A percentile compares a stretch with the other conserved stretches of the same genome.
Evolutionary conservation across 2,113 vertebrate genomes (phyloP).

Genomic region (Cromileptes altivelis): DNA sequence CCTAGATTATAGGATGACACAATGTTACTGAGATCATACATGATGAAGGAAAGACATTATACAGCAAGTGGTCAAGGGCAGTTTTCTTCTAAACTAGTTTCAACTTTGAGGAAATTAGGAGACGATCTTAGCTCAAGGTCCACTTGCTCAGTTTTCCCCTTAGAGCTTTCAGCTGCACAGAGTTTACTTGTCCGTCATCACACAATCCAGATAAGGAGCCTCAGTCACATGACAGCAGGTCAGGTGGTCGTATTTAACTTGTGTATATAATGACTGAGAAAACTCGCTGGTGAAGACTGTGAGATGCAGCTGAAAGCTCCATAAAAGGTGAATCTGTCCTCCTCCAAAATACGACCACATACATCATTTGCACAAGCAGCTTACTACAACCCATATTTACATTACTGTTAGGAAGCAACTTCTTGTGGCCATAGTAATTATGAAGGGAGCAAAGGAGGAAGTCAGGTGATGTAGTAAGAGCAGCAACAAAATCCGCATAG

Average conservation of each 20-base stretch:
- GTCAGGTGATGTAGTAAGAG: too few relatives aligned
- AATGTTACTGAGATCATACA: neutral
- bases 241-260: neutral
- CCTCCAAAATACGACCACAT: too few relatives aligned
- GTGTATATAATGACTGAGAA: neutral
- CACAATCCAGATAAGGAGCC: neutral
- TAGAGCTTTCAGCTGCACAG: neutral
- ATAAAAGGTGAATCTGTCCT: neutral
- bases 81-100: neutral
- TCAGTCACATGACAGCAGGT: neutral
- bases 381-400: too few relatives aligned
- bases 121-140: neutral
- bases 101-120: neutral
- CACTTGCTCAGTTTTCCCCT: neutral
- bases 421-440: too few relatives aligned
- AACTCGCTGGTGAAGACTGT: neutral
- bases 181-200: neutral
- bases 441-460: too few relatives aligned
- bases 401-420: too few relatives aligned
- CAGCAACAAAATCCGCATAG: too few relatives aligned
- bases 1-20: constrained; percentile 75
- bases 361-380: too few relatives aligned
- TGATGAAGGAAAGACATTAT: neutral
- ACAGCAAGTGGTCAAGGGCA: neutral
- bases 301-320: neutral